Percentiles rank a stretch among this genome's conserved stretches.
Conservation (phyloP, 2,113 vertebrate genomes). For the Lepus europaeus region DNA sequence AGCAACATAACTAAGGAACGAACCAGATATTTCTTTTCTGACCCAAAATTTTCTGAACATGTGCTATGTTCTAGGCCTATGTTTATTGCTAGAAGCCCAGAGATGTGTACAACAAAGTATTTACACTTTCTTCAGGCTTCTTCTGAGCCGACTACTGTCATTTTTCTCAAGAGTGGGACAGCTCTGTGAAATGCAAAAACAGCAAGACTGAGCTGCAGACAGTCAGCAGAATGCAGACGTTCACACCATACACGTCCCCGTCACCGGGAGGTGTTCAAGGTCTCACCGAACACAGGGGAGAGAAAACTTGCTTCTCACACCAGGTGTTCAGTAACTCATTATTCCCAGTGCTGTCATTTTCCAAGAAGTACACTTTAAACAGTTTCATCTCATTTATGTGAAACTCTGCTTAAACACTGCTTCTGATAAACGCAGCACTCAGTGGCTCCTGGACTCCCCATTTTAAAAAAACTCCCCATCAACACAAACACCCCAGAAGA, state of each 20-base stretch:
- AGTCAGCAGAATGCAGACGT: constrained; percentile 21
- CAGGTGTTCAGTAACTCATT: constrained; percentile 30
- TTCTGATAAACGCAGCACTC: not conserved
- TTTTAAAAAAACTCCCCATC: constrained; percentile 47
- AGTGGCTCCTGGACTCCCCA: not conserved
- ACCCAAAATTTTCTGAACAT: constrained; percentile 12
- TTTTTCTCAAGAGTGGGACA: not conserved
- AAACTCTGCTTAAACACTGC: constrained; percentile 29
- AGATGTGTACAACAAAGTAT: constrained; percentile 26
- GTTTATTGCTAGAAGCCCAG: not conserved
- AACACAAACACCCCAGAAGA: constrained; percentile 44
- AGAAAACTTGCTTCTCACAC: not conserved
- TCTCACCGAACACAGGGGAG: not conserved
- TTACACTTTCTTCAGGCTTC: not conserved
- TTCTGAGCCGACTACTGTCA: not conserved
- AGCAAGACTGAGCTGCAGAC: constrained; percentile 30
- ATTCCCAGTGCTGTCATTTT: constrained; percentile 47
- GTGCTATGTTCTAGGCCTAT: constrained; percentile 17
- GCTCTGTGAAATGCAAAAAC: constrained; percentile 48
- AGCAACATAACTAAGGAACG: constrained; percentile 1
- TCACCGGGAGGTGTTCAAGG: not conserved
- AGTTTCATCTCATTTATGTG: constrained; percentile 25
- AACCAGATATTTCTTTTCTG: constrained; percentile 14
- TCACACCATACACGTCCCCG: constrained; percentile 2
- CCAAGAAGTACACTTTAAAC: constrained; percentile 58